Base-by-base conservation (phyloP, 2,113 vertebrate species). In the Anser brachyrhynchus region DNA sequence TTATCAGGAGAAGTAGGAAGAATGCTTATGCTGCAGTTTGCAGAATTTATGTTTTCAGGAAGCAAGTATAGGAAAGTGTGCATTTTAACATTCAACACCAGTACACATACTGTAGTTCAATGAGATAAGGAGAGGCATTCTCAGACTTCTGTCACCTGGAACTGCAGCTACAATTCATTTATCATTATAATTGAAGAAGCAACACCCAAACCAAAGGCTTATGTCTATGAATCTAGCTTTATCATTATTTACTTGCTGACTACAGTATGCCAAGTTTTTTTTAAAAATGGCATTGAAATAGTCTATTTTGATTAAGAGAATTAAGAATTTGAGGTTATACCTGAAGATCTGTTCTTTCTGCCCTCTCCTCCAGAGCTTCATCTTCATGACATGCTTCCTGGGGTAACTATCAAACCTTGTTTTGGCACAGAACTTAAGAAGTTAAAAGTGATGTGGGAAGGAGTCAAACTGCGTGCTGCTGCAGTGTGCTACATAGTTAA, bases 1-100 rank as follows among this genome's bases (percentile, higher is more conserved):
- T 98, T 97, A 94, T 84, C 91, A 91, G 69, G 57, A 97, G 90
- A 96, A 92, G 54, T 31, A 12, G 9, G 61, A 73, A 94, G 89
- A 89, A 92, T 75, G 92, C 95, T 96, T 96, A 94, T 16, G 16
- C 75, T 92, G 93, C 87, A 90, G 65, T 92, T 92, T 92, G 91
- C 41, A 84, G 72, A 83, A 95, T 95, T 93, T 91, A 93, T 80
- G 65, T 81, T 93, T 65, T 20, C 61, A 58, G 92, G 52, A 90
- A 92, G 65, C 61, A 46, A 83, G 54, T 4, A 29, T 33, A 77
- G 55, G n/a, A 19, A 72, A 61, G 7, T 23, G 13, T 41, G 49
- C 22, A 55, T 95, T 58, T 97, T 89, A 77, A 57, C 59, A 90
- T 71, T 97, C 54, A 81, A 16, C 11, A 6, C 2, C 3, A 28